Base-by-base conservation (phyloP, 2,888 invertebrate genomes). In the Unio delphinus region DNA sequence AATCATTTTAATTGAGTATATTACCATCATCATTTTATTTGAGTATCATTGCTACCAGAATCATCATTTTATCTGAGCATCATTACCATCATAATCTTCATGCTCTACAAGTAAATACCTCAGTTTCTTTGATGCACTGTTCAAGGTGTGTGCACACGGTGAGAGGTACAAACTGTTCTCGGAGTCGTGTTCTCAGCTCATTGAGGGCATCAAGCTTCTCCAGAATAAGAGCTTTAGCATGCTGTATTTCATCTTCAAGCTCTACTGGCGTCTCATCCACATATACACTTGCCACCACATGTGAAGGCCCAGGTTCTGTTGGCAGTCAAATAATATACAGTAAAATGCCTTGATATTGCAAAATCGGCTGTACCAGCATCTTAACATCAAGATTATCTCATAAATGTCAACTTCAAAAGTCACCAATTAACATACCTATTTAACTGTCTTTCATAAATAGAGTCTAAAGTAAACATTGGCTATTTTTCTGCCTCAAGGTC, bases 81-180 rank as follows among this genome's bases (percentile, higher is more conserved):
- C 45, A 45, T 45, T 15, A 45, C 45, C 45, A 45, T 45, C 45
- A 45, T 15, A 28, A n/a, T 30, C 30, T 15, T 62, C 4, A 62
- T 30, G 15, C 8, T n/a, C 45, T 45, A 45, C 15, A 11, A 56
- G 26, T 15, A 56, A 60, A 59, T 77, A 89, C 89, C 86, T 89
- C 88, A 8, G 88, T 88, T 75, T 89, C 89, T 72, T 89, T 89
- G 70, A 89, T 87, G 76, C 89, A 89, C 72, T 88, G 88, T 71
- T 89, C 88, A 55, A 89, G 78, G 72, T 88, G 87, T 26, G 83
- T 85, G 73, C 87, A 88, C 56, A 89, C 88, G 59, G 86, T 86
- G 15, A 86, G 70, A 8, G 89, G 88, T 0, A 89, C 88, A 80
- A 80, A 85, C 34, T 88, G 83, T n/a, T 81, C 83, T 56, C 86